A percentile compares a stretch with the other conserved stretches of the same genome.
These are phyloP conservation scores for Orientallactaga bullata DNA, from an alignment of 2,113 vertebrate genomes.

Conservation along the genomic window DNA sequence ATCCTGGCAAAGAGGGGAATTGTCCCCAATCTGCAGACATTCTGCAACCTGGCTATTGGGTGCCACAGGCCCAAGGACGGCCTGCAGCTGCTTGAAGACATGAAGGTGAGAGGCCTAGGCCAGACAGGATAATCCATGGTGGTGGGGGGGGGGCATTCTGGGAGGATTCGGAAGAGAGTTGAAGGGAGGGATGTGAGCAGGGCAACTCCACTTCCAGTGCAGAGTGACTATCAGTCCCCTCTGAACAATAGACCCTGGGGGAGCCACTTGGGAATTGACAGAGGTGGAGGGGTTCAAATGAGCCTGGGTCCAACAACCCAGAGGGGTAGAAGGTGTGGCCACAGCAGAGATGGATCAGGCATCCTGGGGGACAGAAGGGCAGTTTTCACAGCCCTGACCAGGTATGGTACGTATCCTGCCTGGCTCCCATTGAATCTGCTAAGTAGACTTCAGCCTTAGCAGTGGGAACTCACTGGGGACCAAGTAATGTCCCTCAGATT, in stretches of 20 bases:
- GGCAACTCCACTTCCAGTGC: not conserved
- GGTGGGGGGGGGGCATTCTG: not conserved
- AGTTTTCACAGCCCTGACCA: not conserved
- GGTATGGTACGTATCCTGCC: not conserved
- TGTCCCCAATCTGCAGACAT: slow-evolving; percentile 90
- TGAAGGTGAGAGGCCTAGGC: slow-evolving; percentile 89
- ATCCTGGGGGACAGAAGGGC: not conserved
- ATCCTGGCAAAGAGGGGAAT: slow-evolving; percentile 89
- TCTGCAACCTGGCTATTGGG: slow-evolving; percentile 92
- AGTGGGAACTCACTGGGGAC: not conserved
- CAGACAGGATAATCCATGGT: rapidly evolving
- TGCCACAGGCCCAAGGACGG: slow-evolving; percentile 89
- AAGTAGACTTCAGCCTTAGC: not conserved
- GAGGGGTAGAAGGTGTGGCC: not conserved
- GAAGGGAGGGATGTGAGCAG: too few relatives aligned
- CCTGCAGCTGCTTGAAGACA: slow-evolving; percentile 92
- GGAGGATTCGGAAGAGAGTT: not conserved
- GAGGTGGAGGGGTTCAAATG: not conserved
- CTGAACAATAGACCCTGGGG: not conserved
- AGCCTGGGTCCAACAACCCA: not conserved
- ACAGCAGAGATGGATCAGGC: not conserved
- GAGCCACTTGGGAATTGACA: not conserved
- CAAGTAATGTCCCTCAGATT: not conserved
- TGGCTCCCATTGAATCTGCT: too few relatives aligned
- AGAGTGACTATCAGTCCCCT: not conserved